phyloP scores from a whole-genome alignment of 2,888 invertebrate genomes.

The Phlogophora meticulosa region DNA sequence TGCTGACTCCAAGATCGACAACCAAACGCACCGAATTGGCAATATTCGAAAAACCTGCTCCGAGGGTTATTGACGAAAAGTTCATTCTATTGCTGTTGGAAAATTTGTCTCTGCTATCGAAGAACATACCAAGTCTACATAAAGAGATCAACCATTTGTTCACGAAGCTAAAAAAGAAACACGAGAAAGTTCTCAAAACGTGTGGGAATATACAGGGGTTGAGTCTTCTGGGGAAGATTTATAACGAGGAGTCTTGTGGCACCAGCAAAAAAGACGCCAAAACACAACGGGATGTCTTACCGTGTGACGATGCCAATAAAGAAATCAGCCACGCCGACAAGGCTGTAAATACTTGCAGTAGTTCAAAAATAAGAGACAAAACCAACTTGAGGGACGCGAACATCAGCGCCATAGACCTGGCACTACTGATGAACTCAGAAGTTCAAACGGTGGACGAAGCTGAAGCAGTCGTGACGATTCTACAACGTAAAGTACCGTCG shows the following conservation, averaged over 20 bases:
- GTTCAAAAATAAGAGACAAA: constrained; percentile 25
- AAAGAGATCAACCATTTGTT: constrained; percentile 81
- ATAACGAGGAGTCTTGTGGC: constrained; percentile 70
- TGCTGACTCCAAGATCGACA: constrained; percentile 41
- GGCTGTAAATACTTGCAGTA: constrained; percentile 41
- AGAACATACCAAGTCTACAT: constrained; percentile 74
- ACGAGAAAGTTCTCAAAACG: constrained; percentile 72
- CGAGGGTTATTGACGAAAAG: constrained; percentile 80
- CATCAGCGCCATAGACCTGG: constrained; percentile 50
- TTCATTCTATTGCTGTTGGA: constrained; percentile 82
- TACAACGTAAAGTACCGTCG: not conserved
- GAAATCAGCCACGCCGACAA: constrained; percentile 18
- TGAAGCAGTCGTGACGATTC: not conserved
- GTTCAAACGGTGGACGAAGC: constrained; percentile 32
- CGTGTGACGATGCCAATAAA: not conserved
- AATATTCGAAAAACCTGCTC: constrained; percentile 72
- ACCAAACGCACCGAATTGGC: constrained; percentile 64
- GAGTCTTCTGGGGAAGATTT: constrained; percentile 81
- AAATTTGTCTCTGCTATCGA: constrained; percentile 79
- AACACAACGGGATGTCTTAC: constrained; percentile 67
- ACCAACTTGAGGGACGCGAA: constrained; percentile 35
- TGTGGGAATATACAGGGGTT: constrained; percentile 71
- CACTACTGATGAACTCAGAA: constrained; percentile 18
- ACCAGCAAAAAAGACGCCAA: constrained; percentile 63
- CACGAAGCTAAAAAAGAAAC: constrained; percentile 77